phyloP scores from a whole-genome alignment of 2,888 invertebrate genomes.

The Chironomus tentans region DNA sequence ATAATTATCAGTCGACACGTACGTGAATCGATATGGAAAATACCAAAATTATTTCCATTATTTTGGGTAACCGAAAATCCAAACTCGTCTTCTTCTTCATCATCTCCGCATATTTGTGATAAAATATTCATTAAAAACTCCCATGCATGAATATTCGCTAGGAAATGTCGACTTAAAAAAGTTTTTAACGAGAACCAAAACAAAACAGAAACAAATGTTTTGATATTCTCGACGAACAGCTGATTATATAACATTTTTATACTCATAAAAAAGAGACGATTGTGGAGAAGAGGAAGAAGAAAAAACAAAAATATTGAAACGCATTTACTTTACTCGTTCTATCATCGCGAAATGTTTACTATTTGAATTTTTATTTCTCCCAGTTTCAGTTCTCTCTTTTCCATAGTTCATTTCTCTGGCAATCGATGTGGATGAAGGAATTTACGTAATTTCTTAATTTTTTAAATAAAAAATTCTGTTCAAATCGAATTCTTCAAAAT shows the following conservation, averaged over 20 bases:
- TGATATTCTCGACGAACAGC: not conserved
- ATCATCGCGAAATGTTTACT: not conserved
- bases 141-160: not conserved
- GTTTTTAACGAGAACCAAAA: not conserved
- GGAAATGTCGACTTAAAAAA: not conserved
- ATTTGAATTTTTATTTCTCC: not conserved
- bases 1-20: not conserved
- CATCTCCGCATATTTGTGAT: no score
- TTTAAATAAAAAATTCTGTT: no score
- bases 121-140: no score
- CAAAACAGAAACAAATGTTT: not conserved
- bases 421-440: not conserved
- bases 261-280: no score
- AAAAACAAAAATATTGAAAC: not conserved
- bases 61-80: no score
- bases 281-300: not conserved
- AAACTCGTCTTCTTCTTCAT: no score
- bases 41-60: no score
- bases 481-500: no score
- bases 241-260: conserved; percentile 1
- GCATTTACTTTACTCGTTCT: not conserved
- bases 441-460: not conserved
- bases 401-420: not conserved
- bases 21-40: no score
- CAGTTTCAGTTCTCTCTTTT: not conserved